phyloP scores from a whole-genome alignment of 2,888 invertebrate genomes.

The Gnatocerus cornutus region DNA sequence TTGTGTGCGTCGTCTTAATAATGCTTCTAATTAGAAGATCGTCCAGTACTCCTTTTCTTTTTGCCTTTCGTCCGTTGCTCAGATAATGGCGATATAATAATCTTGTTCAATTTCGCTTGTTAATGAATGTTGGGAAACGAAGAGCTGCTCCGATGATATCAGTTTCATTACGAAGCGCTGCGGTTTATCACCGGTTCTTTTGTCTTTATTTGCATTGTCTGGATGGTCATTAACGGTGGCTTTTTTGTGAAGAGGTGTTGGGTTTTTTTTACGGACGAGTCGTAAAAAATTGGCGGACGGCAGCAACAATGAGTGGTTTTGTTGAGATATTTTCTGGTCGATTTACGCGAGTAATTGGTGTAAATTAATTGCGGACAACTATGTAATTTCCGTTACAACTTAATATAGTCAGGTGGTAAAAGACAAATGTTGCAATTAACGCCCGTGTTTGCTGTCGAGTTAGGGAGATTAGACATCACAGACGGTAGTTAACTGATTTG shows the following conservation, averaged over 20 bases:
- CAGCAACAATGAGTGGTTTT: background rate
- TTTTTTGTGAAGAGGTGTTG: background rate
- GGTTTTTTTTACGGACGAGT: background rate
- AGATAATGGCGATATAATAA: slow-evolving; percentile 16
- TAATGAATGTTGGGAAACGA: slow-evolving; percentile 17
- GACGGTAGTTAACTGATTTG: too few relatives aligned
- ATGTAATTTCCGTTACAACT: slow-evolving; percentile 1
- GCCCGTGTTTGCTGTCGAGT: too few relatives aligned
- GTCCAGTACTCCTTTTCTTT: background rate
- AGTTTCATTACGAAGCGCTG: slow-evolving; percentile 1
- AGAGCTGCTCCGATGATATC: slow-evolving; percentile 1
- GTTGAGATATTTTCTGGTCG: background rate
- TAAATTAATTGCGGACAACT: background rate
- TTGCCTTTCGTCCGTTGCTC: background rate
- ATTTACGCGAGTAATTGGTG: slow-evolving; percentile 4
- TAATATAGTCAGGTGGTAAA: background rate
- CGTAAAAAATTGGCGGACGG: background rate
- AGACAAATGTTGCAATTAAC: too few relatives aligned
- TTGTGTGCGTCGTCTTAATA: slow-evolving; percentile 33
- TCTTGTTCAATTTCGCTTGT: slow-evolving; percentile 23
- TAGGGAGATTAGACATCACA: too few relatives aligned
- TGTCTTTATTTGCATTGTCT: slow-evolving; percentile 2
- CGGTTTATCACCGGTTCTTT: slow-evolving; percentile 1
- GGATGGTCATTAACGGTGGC: background rate
- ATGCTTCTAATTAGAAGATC: slow-evolving; percentile 28